Evolutionary conservation across 2,113 vertebrate species (phyloP), one percentile per base, ranked within the genome.

Genomic region (Notothenia coriiceps): DNA sequence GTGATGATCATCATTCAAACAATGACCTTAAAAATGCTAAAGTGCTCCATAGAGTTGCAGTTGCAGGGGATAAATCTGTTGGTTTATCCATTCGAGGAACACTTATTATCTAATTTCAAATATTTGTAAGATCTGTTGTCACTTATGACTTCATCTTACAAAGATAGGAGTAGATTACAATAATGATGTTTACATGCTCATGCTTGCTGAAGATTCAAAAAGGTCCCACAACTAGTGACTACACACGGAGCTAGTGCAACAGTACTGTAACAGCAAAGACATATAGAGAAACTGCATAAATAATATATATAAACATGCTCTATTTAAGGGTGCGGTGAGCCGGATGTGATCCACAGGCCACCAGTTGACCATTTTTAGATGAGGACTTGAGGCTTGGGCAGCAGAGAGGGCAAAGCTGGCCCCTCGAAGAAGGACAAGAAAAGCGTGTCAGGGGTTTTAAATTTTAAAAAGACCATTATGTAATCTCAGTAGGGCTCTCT

Each of bases 371-470:
- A 51, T 64, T 87, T 88, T 88, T 78, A 70, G 73, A 72, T n/a
- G 60, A 68, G 44, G 25, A 52, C 65, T 71, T 68, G 63, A 82
- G 74, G 35, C 57, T 14, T 64, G 73, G 63, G 60, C 65, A 50
- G 55, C 2, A 33, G 46, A 80, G 80, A 72, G 60, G 75, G 74
- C 66, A 74, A 60, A 80, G 51, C 79, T 78, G 79, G 67, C 72
- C 80, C 82, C 65, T 60, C 29, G 76, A 74, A 80, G 65, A 66
- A 71, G 82, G 54, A 77, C 77, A 51, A 86, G 87, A 72, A 88
- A 89, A 94, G 86, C 71, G 82, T 91, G 91, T 90, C 72, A 83
- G 79, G 77, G 84, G 72, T 90, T 89, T 29, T 91, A 72, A 82
- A 88, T 74, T 79, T 74, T 79, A 80, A 85, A 90, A 86, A 79